Evolutionary conservation across 2,113 vertebrate genomes (phyloP), one percentile per base, ranked within the genome.

Genomic region (Callaeas wilsoni): DNA sequence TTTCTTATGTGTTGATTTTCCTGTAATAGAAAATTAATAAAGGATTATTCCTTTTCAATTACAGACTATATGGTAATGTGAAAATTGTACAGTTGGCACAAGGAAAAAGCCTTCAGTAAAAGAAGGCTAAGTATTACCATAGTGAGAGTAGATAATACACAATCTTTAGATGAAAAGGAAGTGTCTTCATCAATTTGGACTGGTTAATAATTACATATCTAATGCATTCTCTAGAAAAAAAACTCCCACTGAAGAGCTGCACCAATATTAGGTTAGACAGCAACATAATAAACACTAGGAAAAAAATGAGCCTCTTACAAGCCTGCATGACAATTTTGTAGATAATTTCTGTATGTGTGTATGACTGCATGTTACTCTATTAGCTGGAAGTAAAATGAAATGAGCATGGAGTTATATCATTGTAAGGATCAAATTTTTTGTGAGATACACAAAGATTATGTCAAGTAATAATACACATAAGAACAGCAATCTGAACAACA

Each of bases 121-220:
- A 87, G 67, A 74, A 77, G 57, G 57, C 20, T 67, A 62, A 75
- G 67, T 27, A 19, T 30, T 86, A 59, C 29, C 70, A 39, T 33
- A 87, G 47, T 16, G 25, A 50, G 39, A 94, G 64, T n/a, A 84
- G 52, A 83, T 88, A 90, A 94, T 64, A 76, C 19, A 76, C 16
- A 53, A n/a, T 35, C 67, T 64, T 85, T 50, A 91, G 42, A 89
- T 76, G 44, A 94, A 46, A 96, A 87, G 30, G n/a, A 89, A 95
- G 74, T 62, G 27, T 82, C 69, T 93, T 87, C 89, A 84, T 96
- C 87, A 87, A 52, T 64, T 93, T 82, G n/a, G 67, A 68, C 70
- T 91, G 35, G 67, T 73, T 94, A 97, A 92, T 95, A 95, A 95
- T 89, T 91, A 90, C 33, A 55, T 22, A 23, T 63, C 42, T 89